Evolutionary conservation across 2,888 invertebrate genomes (phyloP), one percentile per base, ranked within the genome.

Genomic region (Parasteatoda lunata): DNA sequence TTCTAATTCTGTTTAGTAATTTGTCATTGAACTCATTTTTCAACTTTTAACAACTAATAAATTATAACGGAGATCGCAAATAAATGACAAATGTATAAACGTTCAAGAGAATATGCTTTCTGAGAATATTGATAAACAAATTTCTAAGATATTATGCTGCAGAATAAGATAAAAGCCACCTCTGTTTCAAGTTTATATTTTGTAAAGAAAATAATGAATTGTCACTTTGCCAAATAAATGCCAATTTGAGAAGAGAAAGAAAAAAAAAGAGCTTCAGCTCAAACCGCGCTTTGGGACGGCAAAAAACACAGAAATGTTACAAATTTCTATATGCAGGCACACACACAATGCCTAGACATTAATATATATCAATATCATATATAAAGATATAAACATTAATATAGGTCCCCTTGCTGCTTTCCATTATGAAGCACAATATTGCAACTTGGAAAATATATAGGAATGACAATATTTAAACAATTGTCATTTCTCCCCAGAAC

Each of bases 391-490:
- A 88, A 81, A 84, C 84, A 88, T 82, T 82, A 82, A 88, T 79
- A 88, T 88, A 84, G 84, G 88, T 84, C 84, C 88, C 88, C 88
- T 88, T 88, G 88, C 88, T 88, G 88, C 88, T 81, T 84, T 66
- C 71, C 51, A 54, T 65, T 81, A 78, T 77, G 49, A 65, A 80
- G 80, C 70, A 54, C 80, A 76, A 30, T 80, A 71, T 80, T 85
- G 65, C 77, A 82, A 59, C 72, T 76, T 76, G 71, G 66, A 80
- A 84, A 76, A 86, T 72, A 77, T 64, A 49, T 75, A 52, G 68
- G 66, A 64, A 86, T 52, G 65, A 65, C 83, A 77, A 72, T 66
- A 49, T 77, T 81, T 80, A 72, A 84, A 73, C 78, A 84, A 84
- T n/a, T 64, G 73, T 65, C 48, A 48, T 75, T 79, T 64, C 47